phyloP scores from a whole-genome alignment of 1,140 invertebrate species.

The Solen grandis region DNA sequence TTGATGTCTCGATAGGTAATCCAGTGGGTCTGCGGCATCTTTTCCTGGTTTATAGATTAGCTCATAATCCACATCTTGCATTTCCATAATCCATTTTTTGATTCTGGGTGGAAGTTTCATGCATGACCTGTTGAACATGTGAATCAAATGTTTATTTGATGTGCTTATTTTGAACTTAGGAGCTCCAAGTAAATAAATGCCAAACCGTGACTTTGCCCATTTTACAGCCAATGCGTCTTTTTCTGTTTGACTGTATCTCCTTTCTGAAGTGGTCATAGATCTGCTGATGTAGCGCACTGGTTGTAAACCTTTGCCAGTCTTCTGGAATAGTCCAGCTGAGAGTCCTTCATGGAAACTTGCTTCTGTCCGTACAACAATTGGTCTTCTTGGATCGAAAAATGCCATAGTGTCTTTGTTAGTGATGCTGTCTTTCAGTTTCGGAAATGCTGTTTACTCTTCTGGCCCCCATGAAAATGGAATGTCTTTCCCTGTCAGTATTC shows the following conservation, averaged over 20 bases:
- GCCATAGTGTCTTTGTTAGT: slow-evolving; percentile 42
- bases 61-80: slow-evolving; percentile 53
- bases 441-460: slow-evolving; percentile 58
- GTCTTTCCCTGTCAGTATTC: slow-evolving; percentile 36
- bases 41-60: slow-evolving; percentile 46
- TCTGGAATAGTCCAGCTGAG: slow-evolving; percentile 76
- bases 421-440: slow-evolving; percentile 56
- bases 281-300: slow-evolving; percentile 78
- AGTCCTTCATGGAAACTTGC: slow-evolving; percentile 80
- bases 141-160: slow-evolving; percentile 49
- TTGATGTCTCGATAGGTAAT: slow-evolving; percentile 59
- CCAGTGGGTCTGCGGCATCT: slow-evolving; percentile 61
- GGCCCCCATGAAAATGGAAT: slow-evolving; percentile 45
- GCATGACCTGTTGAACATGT: slow-evolving; percentile 49
- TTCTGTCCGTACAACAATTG: slow-evolving; percentile 78
- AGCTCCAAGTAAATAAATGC: slow-evolving; percentile 56
- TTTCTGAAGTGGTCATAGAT: slow-evolving; percentile 76
- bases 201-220: slow-evolving; percentile 60
- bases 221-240: slow-evolving; percentile 72
- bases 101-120: slow-evolving; percentile 36
- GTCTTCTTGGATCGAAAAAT: slow-evolving; percentile 53
- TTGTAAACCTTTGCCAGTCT: slow-evolving; percentile 45
- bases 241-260: slow-evolving; percentile 79
- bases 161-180: slow-evolving; percentile 59
- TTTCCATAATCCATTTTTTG: slow-evolving; percentile 54